Evolutionary conservation across 1,140 invertebrate species (phyloP), one percentile per base, ranked within the genome.

Genomic region (Eurytemora carolleeae): DNA sequence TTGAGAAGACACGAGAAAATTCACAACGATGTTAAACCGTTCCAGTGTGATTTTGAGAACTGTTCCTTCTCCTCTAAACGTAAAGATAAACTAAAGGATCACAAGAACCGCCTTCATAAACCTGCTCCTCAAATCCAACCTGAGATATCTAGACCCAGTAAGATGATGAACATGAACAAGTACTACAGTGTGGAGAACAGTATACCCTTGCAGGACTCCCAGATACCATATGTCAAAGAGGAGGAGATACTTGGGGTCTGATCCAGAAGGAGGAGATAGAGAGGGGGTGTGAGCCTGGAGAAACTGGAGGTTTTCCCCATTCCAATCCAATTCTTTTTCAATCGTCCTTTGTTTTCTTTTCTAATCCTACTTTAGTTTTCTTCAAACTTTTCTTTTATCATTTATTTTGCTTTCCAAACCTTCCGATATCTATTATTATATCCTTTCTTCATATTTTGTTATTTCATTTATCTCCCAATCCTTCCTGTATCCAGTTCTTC

Each of bases 21-120:
- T 22, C 75, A 76, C 63, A 73, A 72, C n/a, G 71, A 73, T 1
- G 70, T 73, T 52, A 56, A 63, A 19, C 63, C 63, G n/a, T 66
- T 65, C 57, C 62, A 65, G 24, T 66, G 65, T 53, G 31, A 44
- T 44, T 7, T 44, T 7, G 31, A 44, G n/a, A 44, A 44, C n/a
- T 44, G 31, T 44, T 12, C 7, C 31, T 44, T 12, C n/a, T 44
- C 31, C 7, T 12, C 7, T n/a, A 44, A 7, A 44, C 31, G 31
- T 12, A 44, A 44, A n/a, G 31, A 44, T n/a, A 44, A 44, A 44
- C 31, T 44, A n/a, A 44, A 44, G n/a, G 31, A 44, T 12, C 31
- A 44, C n/a, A 44, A 44, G 31, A 44, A 44, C 31, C 31, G 31
- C 31, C 7, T 44, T n/a, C 31, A 44, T n/a, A 44, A 44, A 7